Conservation (phyloP, 2,113 vertebrate genomes). For the Hippocampus mohnikei region DNA sequence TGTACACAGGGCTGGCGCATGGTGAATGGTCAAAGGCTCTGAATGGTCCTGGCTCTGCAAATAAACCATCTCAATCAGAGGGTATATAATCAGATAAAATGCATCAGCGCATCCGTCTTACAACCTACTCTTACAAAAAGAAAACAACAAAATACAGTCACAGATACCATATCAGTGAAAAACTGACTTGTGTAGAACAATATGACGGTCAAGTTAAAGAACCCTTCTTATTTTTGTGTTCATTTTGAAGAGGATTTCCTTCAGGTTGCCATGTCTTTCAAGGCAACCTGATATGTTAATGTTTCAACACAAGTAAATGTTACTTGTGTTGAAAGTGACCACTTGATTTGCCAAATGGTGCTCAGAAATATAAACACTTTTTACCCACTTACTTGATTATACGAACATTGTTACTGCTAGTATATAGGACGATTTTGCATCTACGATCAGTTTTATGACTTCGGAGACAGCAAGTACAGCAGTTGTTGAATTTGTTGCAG, state of each 20-base stretch:
- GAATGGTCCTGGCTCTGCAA: background rate
- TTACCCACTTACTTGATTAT: background rate
- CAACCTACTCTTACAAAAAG: background rate
- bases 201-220: background rate
- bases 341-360: background rate
- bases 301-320: too few relatives aligned
- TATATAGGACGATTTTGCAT: background rate
- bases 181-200: background rate
- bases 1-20: conserved; percentile 17
- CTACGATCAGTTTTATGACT: background rate
- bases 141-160: background rate
- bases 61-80: background rate
- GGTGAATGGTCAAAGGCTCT: background rate
- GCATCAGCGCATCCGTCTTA: background rate
- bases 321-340: background rate
- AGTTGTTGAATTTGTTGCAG: background rate
- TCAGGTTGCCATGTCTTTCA: background rate
- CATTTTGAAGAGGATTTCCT: too few relatives aligned
- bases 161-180: background rate
- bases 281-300: too few relatives aligned
- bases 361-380: background rate
- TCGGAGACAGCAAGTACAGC: background rate
- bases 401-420: too few relatives aligned
- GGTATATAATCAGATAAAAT: background rate
- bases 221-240: too few relatives aligned